phyloP scores from a whole-genome alignment of 2,888 invertebrate species.

The Gibbula magus region DNA sequence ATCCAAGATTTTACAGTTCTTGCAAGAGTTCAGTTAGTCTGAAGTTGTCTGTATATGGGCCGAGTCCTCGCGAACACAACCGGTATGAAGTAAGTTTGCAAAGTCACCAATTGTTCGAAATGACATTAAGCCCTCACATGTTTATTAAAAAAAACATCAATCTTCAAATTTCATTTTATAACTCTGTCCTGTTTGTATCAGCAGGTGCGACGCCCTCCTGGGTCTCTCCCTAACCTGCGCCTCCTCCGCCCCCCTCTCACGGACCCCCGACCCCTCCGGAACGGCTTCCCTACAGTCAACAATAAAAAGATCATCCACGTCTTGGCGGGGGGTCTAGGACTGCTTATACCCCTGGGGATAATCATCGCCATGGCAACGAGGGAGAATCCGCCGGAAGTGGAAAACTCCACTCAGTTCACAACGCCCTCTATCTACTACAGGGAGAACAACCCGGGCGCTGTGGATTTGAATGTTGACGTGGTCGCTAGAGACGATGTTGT shows the following conservation, averaged over 20 bases:
- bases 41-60: too few relatives aligned
- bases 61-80: too few relatives aligned
- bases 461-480: background rate
- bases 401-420: background rate
- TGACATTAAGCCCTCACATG: too few relatives aligned
- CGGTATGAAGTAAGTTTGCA: too few relatives aligned
- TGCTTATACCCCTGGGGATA: background rate
- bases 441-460: background rate
- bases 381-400: constrained; percentile 4
- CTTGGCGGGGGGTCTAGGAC: background rate
- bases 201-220: constrained; percentile 16
- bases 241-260: background rate
- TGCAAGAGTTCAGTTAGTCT: too few relatives aligned
- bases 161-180: too few relatives aligned
- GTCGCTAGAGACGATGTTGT: too few relatives aligned
- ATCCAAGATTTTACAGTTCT: too few relatives aligned
- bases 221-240: background rate
- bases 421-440: constrained; percentile 13
- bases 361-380: constrained; percentile 20
- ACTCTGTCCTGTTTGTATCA: background rate
- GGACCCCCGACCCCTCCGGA: background rate
- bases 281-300: constrained; percentile 16
- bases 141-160: too few relatives aligned
- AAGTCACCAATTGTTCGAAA: too few relatives aligned
- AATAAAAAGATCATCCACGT: constrained; percentile 7